Evolutionary conservation across 2,888 invertebrate species (phyloP), one percentile per base, ranked within the genome.

Genomic region (Micropterix aruncella): DNA sequence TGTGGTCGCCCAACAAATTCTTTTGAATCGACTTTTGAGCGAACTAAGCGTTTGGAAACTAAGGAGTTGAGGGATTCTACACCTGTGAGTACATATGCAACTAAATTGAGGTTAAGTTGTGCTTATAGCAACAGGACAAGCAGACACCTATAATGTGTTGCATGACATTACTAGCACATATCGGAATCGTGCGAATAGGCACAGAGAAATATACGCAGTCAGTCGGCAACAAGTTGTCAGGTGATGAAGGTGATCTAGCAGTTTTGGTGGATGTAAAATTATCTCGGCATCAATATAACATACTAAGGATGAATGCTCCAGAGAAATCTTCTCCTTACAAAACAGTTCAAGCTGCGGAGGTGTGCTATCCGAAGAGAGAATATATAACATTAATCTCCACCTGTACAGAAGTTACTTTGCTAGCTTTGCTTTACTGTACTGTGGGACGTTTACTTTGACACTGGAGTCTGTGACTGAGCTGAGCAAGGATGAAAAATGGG

Each of bases 291-390:
- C 51, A 55, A 42, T 55, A 54, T 47, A 37, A 55, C 42, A 43
- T 53, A 44, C 50, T 55, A 17, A 52, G 52, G 47, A 48, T 19
- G 42, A 51, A 48, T 51, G 53, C 50, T 46, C 51, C 54, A 40
- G 51, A 56, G 19, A 52, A 43, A 46, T 55, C 48, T 47, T 50
- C 52, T 16, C 50, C 51, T 18, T 53, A 56, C 44, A 54, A 50
- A 50, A 49, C 41, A 38, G 46, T 55, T 40, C 53, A 53, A 46
- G 44, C 38, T 41, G 52, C 54, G 37, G 55, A 50, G 44, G 18
- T 40, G 27, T 51, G 52, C 44, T 53, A 54, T 49, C 51, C 52
- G n/a, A 15, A 43, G 38, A 16, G 27, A n/a, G 43, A 51, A 46
- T 41, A 49, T 41, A 53, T 54, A 44, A 43, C 44, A 44, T 44